phyloP scores from a whole-genome alignment of 2,797 vertebrate species.

The Anniella stebbinsi region DNA sequence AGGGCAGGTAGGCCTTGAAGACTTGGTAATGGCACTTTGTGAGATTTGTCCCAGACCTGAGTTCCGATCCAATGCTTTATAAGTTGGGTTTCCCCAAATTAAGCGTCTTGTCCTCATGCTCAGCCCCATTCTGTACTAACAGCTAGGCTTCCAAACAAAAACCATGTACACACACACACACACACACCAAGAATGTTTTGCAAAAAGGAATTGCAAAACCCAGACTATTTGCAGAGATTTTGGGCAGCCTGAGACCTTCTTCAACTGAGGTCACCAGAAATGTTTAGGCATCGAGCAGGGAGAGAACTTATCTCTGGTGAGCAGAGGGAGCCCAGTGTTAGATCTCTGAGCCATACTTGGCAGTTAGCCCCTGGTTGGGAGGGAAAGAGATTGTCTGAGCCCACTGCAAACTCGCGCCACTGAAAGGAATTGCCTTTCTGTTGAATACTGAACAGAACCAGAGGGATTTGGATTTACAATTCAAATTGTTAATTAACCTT shows the following conservation, averaged over 20 bases:
- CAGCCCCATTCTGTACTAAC: not conserved
- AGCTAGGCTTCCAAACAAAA: not conserved
- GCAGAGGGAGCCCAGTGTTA: slow-evolving; percentile 8
- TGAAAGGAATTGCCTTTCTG: slow-evolving; percentile 3
- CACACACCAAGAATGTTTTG: not conserved
- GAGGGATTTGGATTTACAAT: slow-evolving; percentile 6
- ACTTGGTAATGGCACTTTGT: too few relatives aligned
- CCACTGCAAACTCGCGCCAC: not conserved
- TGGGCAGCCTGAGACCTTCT: not conserved
- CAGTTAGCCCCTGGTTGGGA: not conserved
- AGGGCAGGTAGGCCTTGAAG: not conserved
- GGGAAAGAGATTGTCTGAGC: not conserved
- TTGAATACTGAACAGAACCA: not conserved
- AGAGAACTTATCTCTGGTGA: slow-evolving; percentile 9
- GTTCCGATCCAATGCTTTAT: not conserved
- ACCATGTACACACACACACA: too few relatives aligned
- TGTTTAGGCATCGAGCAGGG: not conserved
- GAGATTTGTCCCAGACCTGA: not conserved
- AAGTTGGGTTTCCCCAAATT: too few relatives aligned
- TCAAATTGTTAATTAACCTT: slow-evolving; percentile 41
- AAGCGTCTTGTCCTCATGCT: not conserved
- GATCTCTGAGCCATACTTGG: slow-evolving; percentile 1
- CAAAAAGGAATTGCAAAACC: not conserved
- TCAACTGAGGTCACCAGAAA: not conserved
- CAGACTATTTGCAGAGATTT: not conserved